Evolutionary conservation across 2,888 invertebrate species (phyloP), one percentile per base, ranked within the genome.

Genomic region (Podabrus alpinus): DNA sequence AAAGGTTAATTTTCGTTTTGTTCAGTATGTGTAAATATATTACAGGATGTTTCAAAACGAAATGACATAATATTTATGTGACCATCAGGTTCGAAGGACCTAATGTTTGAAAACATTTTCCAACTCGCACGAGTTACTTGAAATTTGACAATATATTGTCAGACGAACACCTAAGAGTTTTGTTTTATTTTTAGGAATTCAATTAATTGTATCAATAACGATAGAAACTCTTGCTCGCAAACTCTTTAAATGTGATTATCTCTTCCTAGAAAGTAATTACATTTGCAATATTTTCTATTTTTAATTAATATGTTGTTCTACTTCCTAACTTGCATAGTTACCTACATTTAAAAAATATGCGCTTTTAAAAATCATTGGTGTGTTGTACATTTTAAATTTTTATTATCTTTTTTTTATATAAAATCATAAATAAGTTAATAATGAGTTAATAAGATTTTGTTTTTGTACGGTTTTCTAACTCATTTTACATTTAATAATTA

Each of bases 261-360:
- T 25, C 71, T 74, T 69, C 71, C 68, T 72, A 59, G 59, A 66
- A 72, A 45, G 71, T 75, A 75, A 72, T 75, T 72, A 73, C 67
- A 70, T 70, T 74, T 67, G 59, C 73, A 68, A 71, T 71, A 62
- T 69, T 68, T 69, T 73, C 73, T 73, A 73, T 74, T 73, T 76
- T 71, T 73, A 76, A 71, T 76, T 71, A 76, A 76, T 76, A 72
- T 68, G 60, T 68, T 62, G 76, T 73, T 76, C 76, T 61, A 76
- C 76, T 76, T 76, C 68, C 66, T 68, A 45, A 62, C 21, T 24
- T 29, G 62, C 74, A 71, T 68, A 71, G 61, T 74, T 71, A 74
- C 70, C 74, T 74, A 74, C 68, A 83, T 81, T 83, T 83, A 64
- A 64, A 64, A 64, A 64, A 64, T 64, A 64, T 64, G 62, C 62